Evolutionary conservation across 2,888 invertebrate species (phyloP), one percentile per base, ranked within the genome.

Genomic region (Ormyrus nitidulus): DNA sequence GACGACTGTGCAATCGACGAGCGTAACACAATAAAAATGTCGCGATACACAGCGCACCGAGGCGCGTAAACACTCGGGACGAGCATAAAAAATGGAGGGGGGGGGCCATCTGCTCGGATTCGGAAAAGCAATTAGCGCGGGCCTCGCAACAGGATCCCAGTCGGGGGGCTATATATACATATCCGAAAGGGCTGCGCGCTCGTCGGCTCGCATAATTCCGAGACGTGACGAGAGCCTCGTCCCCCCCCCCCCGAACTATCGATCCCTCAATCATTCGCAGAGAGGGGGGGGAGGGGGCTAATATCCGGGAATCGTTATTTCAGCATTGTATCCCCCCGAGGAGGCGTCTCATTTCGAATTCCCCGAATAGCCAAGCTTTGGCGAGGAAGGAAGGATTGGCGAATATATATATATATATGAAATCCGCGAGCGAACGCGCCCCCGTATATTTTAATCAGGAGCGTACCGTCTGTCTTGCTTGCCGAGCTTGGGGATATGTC

Each of bases 341-440:
- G 68, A 68, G 34, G 71, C 54, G 62, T 82, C 87, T 89, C 88
- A 89, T 89, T 89, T 88, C 85, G 86, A 87, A 89, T 89, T 89
- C 89, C 84, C 85, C 86, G 88, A 89, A 89, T 87, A 87, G 86
- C 85, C 86, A 82, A 19, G 19, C 19, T 19, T 81, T 80, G 73
- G 69, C 48, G 64, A 61, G 19, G 19, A 19, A 19, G 44, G 44
- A 59, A 83, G 83, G 84, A 84, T 83, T 84, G 69, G 84, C 19
- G 19, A 2, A 19, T 19, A 19, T 19, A 19, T 19, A 19, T 19
- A 19, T 85, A 84, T 84, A 84, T 84, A 84, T 84, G 85, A 85
- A 85, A 85, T 85, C 84, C 84, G 83, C 83, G 84, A 83, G 83
- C 19, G 19, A 19, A 53, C 59, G 3, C 56, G 49, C 54, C 11